Conservation (phyloP, 2,888 invertebrate species). For the Pandemis heparana region DNA sequence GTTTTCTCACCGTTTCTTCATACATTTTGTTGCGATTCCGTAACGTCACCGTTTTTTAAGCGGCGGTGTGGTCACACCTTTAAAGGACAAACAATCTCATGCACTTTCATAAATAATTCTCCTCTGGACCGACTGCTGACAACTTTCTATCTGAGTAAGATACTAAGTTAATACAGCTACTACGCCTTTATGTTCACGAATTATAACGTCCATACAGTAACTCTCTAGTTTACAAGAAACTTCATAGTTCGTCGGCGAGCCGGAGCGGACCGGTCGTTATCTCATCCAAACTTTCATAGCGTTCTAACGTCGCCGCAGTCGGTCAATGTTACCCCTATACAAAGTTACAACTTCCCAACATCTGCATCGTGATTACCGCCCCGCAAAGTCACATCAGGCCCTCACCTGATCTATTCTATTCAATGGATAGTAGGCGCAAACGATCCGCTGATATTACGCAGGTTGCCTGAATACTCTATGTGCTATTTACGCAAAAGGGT, state of each 20-base stretch:
- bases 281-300: constrained; percentile 35
- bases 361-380: constrained; percentile 33
- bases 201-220: constrained; percentile 12
- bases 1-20: too few species aligned
- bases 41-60: too few species aligned
- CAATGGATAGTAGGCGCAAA: constrained; percentile 45
- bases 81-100: background rate
- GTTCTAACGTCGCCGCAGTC: constrained; percentile 19
- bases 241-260: constrained; percentile 26
- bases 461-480: constrained; percentile 67
- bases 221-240: constrained; percentile 27
- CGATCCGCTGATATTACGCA: constrained; percentile 56
- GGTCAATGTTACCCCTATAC: constrained; percentile 33
- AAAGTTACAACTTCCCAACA: constrained; percentile 37
- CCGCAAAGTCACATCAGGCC: constrained; percentile 22
- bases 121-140: background rate
- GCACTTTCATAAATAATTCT: background rate
- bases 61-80: too few species aligned
- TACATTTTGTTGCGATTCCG: too few species aligned
- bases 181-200: constrained; percentile 12
- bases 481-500: constrained; percentile 77
- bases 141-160: background rate
- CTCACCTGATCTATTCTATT: constrained; percentile 48
- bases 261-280: constrained; percentile 35
- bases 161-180: background rate